Base-by-base conservation (phyloP, 2,888 invertebrate genomes). In the Phengaris arion region DNA sequence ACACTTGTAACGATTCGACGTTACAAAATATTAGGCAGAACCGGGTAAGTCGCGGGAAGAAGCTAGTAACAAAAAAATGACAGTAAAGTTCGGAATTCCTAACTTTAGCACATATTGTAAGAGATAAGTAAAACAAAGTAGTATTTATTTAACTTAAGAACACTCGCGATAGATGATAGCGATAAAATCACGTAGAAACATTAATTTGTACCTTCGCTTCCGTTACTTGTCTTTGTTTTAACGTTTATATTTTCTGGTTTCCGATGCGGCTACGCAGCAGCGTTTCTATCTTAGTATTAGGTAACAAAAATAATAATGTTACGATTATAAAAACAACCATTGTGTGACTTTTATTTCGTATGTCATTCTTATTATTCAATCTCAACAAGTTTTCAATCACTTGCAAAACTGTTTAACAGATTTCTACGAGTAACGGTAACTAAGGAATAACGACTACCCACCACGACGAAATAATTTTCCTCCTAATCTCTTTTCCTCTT, bases 121-220 rank as follows among this genome's bases (percentile, higher is more conserved):
- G 22, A 22, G 22, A 22, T 35, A 64, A 64, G 35, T 64, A 64
- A 64, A 35, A 64, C 64, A 64, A 12, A 64, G 64, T 64, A 64
- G 64, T 64, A 64, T 64, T 22, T 64, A 64, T 64, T 22, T 22
- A 22, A 64, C 64, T 35, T 64, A 12, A 3, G 10, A 64, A 64
- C 22, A 52, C 52, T 9, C 52, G 64, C 35, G 35, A 64, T 64
- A 64, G 35, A 64, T 64, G 35, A 64, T 64, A 35, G 9, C 64
- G 35, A 64, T 64, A 64, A 64, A 64, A 64, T 64, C 64, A 64
- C 64, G 64, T 64, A 6, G 35, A 9, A 59, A 59, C 59, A 59
- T 15, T 15, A 22, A 22, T 22, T 22, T 59, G 59, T 10, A 22
- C 6, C 22, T 59, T 15, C 9, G 22, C 59, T 59, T 6, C 6